phyloP scores from a whole-genome alignment of 2,113 vertebrate genomes.

The Lontra canadensis region DNA sequence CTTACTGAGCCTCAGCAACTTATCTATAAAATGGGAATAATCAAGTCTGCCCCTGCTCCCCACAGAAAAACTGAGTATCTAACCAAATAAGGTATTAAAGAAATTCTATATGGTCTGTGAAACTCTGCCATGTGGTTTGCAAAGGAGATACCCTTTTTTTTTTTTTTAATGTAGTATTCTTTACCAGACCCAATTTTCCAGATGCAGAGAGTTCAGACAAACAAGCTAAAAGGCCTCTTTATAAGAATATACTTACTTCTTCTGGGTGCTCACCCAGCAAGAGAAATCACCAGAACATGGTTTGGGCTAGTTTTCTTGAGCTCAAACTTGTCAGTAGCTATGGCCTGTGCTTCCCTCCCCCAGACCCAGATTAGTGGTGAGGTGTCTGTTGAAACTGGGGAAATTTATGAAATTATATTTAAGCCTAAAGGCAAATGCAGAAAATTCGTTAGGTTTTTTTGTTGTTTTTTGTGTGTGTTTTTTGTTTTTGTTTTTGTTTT shows the following conservation, averaged over 20 bases:
- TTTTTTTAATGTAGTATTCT: not conserved
- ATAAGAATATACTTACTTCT: not conserved
- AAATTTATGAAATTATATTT: conserved; percentile 6
- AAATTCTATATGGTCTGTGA: not conserved
- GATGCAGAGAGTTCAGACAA: not conserved
- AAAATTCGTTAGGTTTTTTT: not conserved
- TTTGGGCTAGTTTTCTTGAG: not conserved
- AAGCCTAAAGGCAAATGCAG: not conserved
- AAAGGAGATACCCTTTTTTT: not conserved
- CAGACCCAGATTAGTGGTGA: not conserved
- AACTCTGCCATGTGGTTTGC: not conserved
- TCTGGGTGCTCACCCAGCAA: not conserved
- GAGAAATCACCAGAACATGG: not conserved
- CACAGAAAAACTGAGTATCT: not conserved
- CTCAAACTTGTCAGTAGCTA: not conserved
- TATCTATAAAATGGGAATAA: not conserved
- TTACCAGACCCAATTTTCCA: not conserved
- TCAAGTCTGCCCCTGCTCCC: not conserved
- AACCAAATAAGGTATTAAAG: not conserved
- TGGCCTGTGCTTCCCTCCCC: not conserved
- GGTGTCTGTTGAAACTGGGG: not conserved
- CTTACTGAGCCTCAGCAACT: not conserved
- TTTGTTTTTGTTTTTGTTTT: not conserved
- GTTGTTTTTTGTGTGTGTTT: too few relatives aligned
- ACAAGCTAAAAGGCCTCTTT: not conserved